Base-by-base conservation (phyloP, 2,888 invertebrate species). In the Caenorhabditis sulstoni region DNA sequence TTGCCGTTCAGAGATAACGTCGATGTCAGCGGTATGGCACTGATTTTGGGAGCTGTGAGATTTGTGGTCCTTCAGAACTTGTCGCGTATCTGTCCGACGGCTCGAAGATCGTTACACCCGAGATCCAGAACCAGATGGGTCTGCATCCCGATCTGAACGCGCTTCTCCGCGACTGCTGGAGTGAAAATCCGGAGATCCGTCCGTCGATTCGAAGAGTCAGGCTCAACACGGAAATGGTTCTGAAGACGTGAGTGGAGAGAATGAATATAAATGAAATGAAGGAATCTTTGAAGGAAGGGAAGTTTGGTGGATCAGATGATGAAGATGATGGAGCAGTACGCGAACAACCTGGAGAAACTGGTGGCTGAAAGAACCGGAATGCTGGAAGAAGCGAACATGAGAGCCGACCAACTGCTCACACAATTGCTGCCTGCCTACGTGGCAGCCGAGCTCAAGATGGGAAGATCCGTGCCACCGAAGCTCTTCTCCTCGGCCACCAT, bases 341-440 rank as follows among this genome's bases (percentile, higher is more conserved):
- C 89, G 1, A 89, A 89, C 53, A 89, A 89, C 71, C 77, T 89
- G 45, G 89, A 89, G 67, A 89, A 89, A 67, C 82, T 89, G 1
- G 89, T 89, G 1, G 82, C 87, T 12, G 89, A 89, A 62, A 79
- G 89, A 55, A 89, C 89, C n/a, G 89, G 88, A 62, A 88, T 89
- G 88, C 65, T 89, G 50, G 89, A 89, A 68, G 89, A 89, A 18
- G 89, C 89, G 3, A 89, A 89, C 65, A 67, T 85, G 35, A 80
- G 89, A 3, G 89, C 89, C 1, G 89, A 89, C 59, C 85, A 86
- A 62, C 81, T 89, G 11, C 82, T 89, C 22, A 82, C 82, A 9
- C 89, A 89, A 74, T 81, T 89, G 8, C 74, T 89, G 3, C 89
- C 89, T 1, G 79, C 80, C 76, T 89, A 89, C 66, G 88, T 89